A percentile compares a stretch with the other conserved stretches of the same genome.
These are phyloP conservation scores for Agonopterix heracliana DNA, from an alignment of 2,888 invertebrate species.

Conservation along the genomic window DNA sequence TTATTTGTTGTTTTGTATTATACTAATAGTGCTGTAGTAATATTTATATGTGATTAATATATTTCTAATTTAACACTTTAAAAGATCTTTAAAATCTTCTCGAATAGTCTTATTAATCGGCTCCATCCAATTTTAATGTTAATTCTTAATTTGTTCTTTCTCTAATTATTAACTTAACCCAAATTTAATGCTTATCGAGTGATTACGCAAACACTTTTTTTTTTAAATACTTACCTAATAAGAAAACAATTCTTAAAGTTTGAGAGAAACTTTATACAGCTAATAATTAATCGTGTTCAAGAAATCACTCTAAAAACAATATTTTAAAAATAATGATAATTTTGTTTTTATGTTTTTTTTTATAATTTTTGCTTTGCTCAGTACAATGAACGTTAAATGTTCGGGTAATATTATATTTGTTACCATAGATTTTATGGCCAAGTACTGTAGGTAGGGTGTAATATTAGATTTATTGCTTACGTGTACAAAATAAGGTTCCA, in stretches of 20 bases:
- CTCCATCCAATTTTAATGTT: conserved; percentile 44
- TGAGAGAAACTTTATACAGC: too few relatives aligned
- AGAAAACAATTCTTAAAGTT: too few relatives aligned
- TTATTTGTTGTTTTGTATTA: conserved; percentile 72
- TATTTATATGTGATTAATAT: conserved; percentile 57
- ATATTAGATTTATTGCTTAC: conserved; percentile 54
- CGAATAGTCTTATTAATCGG: conserved; percentile 30
- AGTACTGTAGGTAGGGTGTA: conserved; percentile 61
- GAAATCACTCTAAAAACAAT: too few relatives aligned
- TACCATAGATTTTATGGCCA: conserved; percentile 72
- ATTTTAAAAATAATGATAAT: conserved; percentile 9
- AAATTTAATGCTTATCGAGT: too few relatives aligned
- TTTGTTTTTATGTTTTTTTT: conserved; percentile 22
- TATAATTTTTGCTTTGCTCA: conserved; percentile 47
- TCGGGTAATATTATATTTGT: conserved; percentile 59
- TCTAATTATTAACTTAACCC: too few relatives aligned
- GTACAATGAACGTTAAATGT: conserved; percentile 39
- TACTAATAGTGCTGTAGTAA: conserved; percentile 54
- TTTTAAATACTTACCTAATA: too few relatives aligned
- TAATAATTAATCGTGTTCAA: too few relatives aligned
- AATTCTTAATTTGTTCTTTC: too few relatives aligned
- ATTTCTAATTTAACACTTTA: conserved; percentile 46
- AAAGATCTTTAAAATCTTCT: conserved; percentile 30
- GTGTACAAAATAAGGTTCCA: conserved; percentile 57
- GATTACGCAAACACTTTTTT: too few relatives aligned